These are phyloP conservation scores for Leucoma salicis DNA, from an alignment of 2,888 invertebrate genomes.

Conservation along the genomic window DNA sequence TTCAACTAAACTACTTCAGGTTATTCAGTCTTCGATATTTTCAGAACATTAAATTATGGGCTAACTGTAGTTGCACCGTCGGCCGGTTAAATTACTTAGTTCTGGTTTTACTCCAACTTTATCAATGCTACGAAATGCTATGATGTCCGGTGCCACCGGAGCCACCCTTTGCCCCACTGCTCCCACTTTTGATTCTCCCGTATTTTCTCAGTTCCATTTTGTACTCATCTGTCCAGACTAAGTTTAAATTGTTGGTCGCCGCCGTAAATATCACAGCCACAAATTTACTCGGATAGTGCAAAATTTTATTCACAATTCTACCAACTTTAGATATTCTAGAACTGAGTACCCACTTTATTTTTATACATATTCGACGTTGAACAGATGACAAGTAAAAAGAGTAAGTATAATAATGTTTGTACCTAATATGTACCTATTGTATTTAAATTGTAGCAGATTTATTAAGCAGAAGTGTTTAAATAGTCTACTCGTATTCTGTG, in stretches of 20 bases:
- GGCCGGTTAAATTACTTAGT: conserved; percentile 53
- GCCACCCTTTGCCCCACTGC: too few relatives aligned
- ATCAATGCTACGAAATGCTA: conserved; percentile 50
- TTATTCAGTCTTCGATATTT: conserved; percentile 24
- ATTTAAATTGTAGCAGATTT: conserved; percentile 5
- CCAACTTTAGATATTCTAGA: too few relatives aligned
- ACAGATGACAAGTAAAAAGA: not conserved
- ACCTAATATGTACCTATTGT: conserved; percentile 38
- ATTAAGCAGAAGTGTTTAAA: conserved; percentile 7
- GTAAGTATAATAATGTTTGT: too few relatives aligned
- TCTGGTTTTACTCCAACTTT: conserved; percentile 52
- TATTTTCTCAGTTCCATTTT: conserved; percentile 66
- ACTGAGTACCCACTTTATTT: too few relatives aligned
- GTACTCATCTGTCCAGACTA: conserved; percentile 54
- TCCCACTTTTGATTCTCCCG: conserved; percentile 32
- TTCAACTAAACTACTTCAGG: conserved; percentile 3
- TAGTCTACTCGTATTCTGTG: conserved; percentile 11
- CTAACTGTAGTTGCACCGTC: conserved; percentile 40
- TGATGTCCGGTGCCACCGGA: conserved; percentile 36
- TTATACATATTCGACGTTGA: not conserved
- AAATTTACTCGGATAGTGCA: too few relatives aligned
- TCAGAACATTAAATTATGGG: conserved; percentile 35
- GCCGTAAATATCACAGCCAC: too few relatives aligned
- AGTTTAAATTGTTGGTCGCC: conserved; percentile 75
- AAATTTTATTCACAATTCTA: too few relatives aligned